Evolutionary conservation across 2,888 invertebrate species (phyloP).

Genomic region (Opisthograptis luteolata): DNA sequence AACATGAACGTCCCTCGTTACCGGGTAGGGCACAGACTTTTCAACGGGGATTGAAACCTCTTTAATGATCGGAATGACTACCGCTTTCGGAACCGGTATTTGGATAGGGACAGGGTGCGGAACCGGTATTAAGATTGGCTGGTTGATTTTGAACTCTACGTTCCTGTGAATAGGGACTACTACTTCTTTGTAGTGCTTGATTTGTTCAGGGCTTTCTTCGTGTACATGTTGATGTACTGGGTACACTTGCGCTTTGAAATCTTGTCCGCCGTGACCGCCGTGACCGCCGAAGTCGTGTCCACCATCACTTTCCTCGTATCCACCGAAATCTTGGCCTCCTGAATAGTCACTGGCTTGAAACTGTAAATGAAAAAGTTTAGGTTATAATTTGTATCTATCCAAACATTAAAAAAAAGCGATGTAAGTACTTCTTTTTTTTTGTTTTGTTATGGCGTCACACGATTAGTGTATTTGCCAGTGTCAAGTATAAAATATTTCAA

Average conservation of each 20-base stretch:
- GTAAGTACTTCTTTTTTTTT: too few species aligned
- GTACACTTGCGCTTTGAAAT: slow-evolving; percentile 73
- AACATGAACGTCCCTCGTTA: slow-evolving; percentile 86
- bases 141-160: slow-evolving; percentile 83
- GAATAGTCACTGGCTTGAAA: slow-evolving; percentile 69
- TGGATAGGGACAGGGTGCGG: slow-evolving; percentile 88
- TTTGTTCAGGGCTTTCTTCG: slow-evolving; percentile 87
- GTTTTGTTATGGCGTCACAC: too few species aligned
- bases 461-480: too few species aligned
- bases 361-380: slow-evolving; percentile 48
- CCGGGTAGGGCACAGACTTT: slow-evolving; percentile 89
- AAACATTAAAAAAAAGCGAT: too few species aligned
- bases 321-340: slow-evolving; percentile 51
- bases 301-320: slow-evolving; percentile 50
- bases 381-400: background rate
- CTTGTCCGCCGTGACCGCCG: slow-evolving; percentile 62
- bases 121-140: slow-evolving; percentile 83
- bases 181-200: slow-evolving; percentile 88
- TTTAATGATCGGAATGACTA: slow-evolving; percentile 88
- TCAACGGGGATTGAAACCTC: slow-evolving; percentile 88
- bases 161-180: slow-evolving; percentile 87
- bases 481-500: too few species aligned
- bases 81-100: slow-evolving; percentile 87
- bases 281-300: slow-evolving; percentile 48
- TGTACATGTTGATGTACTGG: slow-evolving; percentile 87